Conservation (phyloP, 2,888 invertebrate species). For the Cheiracanthium punctorium region DNA sequence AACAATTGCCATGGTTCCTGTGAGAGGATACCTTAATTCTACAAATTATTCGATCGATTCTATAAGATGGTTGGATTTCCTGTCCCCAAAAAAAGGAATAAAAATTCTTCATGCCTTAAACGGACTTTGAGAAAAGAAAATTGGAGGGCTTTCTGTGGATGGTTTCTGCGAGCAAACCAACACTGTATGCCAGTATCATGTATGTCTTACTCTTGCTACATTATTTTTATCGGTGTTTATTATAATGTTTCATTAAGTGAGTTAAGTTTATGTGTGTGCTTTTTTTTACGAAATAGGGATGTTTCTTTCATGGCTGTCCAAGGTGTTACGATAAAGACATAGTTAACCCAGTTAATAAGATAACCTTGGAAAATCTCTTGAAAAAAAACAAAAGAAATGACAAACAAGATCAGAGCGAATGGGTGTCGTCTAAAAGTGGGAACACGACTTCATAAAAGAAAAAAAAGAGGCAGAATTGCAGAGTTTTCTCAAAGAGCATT, state of each 20-base stretch:
- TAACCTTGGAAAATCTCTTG: no score
- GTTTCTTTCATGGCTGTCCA: no score
- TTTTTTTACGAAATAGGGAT: no score
- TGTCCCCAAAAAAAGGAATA: not conserved
- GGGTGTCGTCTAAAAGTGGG: not conserved
- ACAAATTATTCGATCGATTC: not conserved
- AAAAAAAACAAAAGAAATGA: no score
- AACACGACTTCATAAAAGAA: not conserved
- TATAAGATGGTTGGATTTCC: conserved; percentile 22
- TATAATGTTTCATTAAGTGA: no score
- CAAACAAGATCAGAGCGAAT: no score
- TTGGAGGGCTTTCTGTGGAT: not conserved
- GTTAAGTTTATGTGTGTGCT: no score
- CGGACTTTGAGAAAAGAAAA: not conserved
- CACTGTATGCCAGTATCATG: conserved; percentile 14
- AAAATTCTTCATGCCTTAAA: not conserved
- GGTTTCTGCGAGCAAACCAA: conserved; percentile 13
- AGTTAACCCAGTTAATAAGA: no score
- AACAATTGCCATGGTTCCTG: not conserved
- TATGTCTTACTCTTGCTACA: not conserved
- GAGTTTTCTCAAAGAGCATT: no score
- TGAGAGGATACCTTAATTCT: not conserved
- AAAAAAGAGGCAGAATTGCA: not conserved
- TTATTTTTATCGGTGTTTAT: no score
- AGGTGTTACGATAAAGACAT: no score